Conservation (phyloP, 2,113 vertebrate species). For the Petrocephalus microphthalmus region DNA sequence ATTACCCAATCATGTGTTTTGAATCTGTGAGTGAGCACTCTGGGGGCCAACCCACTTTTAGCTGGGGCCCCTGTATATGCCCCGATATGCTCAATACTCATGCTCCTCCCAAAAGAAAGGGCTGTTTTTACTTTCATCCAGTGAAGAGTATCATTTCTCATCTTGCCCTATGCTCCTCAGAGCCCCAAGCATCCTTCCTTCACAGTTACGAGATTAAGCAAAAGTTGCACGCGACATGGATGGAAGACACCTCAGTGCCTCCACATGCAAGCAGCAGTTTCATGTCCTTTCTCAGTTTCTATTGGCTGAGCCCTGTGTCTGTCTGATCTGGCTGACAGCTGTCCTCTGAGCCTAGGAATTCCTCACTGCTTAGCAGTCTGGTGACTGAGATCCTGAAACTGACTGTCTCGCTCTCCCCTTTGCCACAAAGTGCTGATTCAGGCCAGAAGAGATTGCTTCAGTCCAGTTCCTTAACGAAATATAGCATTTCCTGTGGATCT, state of each 20-base stretch:
- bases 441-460: conserved; percentile 33
- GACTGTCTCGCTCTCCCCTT: conserved; percentile 21
- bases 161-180: background rate
- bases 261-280: background rate
- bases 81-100: background rate
- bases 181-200: background rate
- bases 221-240: background rate
- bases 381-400: conserved; percentile 7
- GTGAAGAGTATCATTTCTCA: background rate
- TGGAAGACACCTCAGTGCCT: background rate
- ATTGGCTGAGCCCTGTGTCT: conserved; percentile 29
- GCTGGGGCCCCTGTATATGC: background rate
- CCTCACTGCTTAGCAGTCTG: conserved; percentile 2
- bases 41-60: background rate
- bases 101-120: background rate
- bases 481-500: conserved; percentile 20
- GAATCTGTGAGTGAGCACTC: background rate
- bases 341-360: background rate
- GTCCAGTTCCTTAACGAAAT: conserved; percentile 31
- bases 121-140: background rate
- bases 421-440: conserved; percentile 42
- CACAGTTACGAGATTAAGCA: background rate
- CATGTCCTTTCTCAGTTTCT: conserved; percentile 24
- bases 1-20: background rate
- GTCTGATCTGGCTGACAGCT: conserved; percentile 2